Evolutionary conservation across 2,797 vertebrate genomes (phyloP), one percentile per base, ranked within the genome.

Genomic region (Neosalanx taihuensis): DNA sequence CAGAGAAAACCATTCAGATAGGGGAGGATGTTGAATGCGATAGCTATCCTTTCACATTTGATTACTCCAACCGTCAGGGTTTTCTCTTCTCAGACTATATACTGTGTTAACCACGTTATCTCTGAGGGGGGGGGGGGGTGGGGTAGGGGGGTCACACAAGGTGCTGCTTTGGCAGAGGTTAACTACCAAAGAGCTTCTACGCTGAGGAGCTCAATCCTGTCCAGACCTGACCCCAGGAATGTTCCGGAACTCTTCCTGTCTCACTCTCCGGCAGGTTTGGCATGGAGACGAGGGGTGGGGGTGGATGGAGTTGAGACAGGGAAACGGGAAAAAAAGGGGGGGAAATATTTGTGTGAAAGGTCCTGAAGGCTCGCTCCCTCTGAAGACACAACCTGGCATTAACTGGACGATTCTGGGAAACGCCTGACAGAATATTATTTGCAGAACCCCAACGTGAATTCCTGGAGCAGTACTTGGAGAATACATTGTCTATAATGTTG

Each of bases 201-300:
- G 31, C 13, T 5, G 64, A 18, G 33, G 51, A 29, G 66, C 51
- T 35, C 15, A 67, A 56, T 56, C 66, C 37, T 67, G 66, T 56
- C 51, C 66, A 67, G 66, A 67, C 66, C 51, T 67, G 66, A 67
- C 66, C 26, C 6, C 33, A 15, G 51, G 29, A 67, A 67, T 67
- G 66, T 31, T 67, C 49, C 30, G 51, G 65, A 67, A 67, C 66
- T 33, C 51, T 49, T 37, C 37, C 31, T 64, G 62, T 41, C 63
- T 41, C n/a, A n/a, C 5, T 41, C 18, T 20, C 31, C 18, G 37
- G 31, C 35, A 64, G 60, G 60, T 62, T 29, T 30, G 60, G 29
- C 26, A 62, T 26, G 29, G 58, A 23, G 29, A 29, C 10, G 5
- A 15, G 15, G 23, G 26, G 58, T 23, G 58, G 29, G 58, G 29